Percentiles rank a stretch among this genome's conserved stretches.
Evolutionary conservation across 1,140 invertebrate genomes (phyloP).

Genomic region (Temnothorax nylanderi): DNA sequence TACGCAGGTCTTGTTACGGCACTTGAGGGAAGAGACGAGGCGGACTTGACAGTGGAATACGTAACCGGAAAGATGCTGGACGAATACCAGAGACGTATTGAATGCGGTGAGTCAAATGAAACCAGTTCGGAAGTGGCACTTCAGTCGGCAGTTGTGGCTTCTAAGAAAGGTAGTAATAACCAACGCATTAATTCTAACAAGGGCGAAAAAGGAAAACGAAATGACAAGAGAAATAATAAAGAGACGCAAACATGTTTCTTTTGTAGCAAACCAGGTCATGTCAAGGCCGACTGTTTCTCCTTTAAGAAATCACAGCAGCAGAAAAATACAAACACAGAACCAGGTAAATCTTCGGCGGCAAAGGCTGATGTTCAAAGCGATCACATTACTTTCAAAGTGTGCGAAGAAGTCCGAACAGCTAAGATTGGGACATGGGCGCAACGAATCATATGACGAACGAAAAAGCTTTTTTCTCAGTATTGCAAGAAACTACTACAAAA

Average conservation of each 20-base stretch:
- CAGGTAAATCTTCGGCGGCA: neutral
- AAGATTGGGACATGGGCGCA: neutral
- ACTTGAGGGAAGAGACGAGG: constrained; percentile 67
- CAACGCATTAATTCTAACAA: neutral
- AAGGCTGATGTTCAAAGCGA: neutral
- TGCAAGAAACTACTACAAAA: neutral
- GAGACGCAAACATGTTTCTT: neutral
- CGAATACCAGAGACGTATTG: neutral
- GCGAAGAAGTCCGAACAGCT: neutral
- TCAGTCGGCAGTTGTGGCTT: neutral
- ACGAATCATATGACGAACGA: constrained; percentile 61
- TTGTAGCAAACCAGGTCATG: neutral
- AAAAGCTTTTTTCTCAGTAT: constrained; percentile 20
- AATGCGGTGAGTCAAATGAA: neutral
- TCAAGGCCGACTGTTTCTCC: neutral
- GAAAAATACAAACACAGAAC: no score
- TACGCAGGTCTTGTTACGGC: constrained; percentile 68
- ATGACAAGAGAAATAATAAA: neutral
- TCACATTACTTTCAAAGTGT: neutral
- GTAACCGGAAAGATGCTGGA: constrained; percentile 5
- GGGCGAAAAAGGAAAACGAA: neutral
- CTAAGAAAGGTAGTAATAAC: neutral
- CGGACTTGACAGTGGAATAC: constrained; percentile 68
- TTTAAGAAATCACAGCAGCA: neutral
- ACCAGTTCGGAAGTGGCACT: neutral